A percentile compares a stretch with the other conserved stretches of the same genome.
These are phyloP conservation scores for Galaxea fascicularis DNA, from an alignment of 92 coral and sea anemone species.

Conservation along the genomic window DNA sequence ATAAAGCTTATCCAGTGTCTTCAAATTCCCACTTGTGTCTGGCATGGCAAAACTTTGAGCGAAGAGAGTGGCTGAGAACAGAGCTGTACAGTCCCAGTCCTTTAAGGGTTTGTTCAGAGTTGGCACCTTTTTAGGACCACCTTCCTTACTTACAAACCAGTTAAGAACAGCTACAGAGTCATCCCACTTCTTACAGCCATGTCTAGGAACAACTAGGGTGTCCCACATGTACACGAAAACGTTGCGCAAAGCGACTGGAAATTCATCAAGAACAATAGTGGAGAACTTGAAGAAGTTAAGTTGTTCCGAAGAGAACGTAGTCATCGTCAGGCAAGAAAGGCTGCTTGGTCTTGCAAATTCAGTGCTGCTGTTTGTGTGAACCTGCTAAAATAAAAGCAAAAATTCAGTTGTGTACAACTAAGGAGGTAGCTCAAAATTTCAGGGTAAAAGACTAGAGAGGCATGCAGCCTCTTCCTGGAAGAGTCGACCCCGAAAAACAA, in stretches of 20 bases:
- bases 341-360: not conserved
- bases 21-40: not conserved
- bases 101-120: not conserved
- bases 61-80: slow-evolving; percentile 5
- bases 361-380: too few species aligned
- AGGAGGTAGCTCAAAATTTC: too few species aligned
- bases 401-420: too few species aligned
- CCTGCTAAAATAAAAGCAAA: too few species aligned
- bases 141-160: slow-evolving; percentile 20
- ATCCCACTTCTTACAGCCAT: slow-evolving; percentile 18
- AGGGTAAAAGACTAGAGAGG: too few species aligned
- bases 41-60: slow-evolving; percentile 17
- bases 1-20: slow-evolving; percentile 27
- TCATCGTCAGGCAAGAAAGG: not conserved
- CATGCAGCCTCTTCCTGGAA: too few species aligned
- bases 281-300: slow-evolving; percentile 31
- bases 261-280: slow-evolving; percentile 24
- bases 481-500: too few species aligned
- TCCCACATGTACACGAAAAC: slow-evolving; percentile 11
- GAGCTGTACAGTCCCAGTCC: slow-evolving; percentile 23
- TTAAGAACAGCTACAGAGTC: slow-evolving; percentile 16
- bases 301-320: not conserved
- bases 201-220: not conserved
- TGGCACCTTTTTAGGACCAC: slow-evolving; percentile 18
- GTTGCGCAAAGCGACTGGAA: slow-evolving; percentile 19